Evolutionary conservation across 1,140 invertebrate species (phyloP).

Genomic region (Psix sp.): DNA sequence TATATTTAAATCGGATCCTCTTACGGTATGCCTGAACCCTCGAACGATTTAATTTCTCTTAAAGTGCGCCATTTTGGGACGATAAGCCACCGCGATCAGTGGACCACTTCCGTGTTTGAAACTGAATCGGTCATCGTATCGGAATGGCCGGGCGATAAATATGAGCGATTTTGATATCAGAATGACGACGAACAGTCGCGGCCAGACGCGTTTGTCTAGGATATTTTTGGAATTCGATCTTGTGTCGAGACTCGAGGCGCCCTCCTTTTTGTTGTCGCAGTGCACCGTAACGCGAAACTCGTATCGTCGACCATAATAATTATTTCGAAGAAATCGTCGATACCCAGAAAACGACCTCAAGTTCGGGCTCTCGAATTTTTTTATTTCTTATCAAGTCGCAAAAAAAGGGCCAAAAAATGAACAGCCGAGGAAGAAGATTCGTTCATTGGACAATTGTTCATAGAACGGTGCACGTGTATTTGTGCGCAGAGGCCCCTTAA

Average conservation of each 20-base stretch:
- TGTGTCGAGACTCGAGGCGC: slow-evolving; percentile 21
- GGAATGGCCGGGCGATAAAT: slow-evolving; percentile 35
- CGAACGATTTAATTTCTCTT: no score
- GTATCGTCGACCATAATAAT: slow-evolving; percentile 31
- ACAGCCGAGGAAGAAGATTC: no score
- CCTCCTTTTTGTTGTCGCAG: slow-evolving; percentile 41
- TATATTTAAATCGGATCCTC: no score
- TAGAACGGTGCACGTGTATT: slow-evolving; percentile 33
- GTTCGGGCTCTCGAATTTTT: no score
- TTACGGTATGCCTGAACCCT: no score
- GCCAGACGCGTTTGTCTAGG: slow-evolving; percentile 28
- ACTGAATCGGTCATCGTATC: slow-evolving; percentile 5
- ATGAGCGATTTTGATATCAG: slow-evolving; percentile 42
- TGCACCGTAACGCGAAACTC: slow-evolving; percentile 34
- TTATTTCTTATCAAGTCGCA: no score
- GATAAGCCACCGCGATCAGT: slow-evolving; percentile 8
- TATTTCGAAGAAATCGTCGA: slow-evolving; percentile 49
- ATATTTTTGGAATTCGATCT: slow-evolving; percentile 58
- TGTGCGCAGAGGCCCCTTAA: slow-evolving; percentile 45
- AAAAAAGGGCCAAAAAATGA: no score
- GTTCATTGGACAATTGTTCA: neutral
- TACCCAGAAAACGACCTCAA: no score
- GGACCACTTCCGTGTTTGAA: slow-evolving; percentile 8
- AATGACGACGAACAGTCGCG: slow-evolving; percentile 33
- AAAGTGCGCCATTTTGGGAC: neutral